Base-by-base conservation (phyloP, 1,140 invertebrate genomes). In the Microplitis mediator region DNA sequence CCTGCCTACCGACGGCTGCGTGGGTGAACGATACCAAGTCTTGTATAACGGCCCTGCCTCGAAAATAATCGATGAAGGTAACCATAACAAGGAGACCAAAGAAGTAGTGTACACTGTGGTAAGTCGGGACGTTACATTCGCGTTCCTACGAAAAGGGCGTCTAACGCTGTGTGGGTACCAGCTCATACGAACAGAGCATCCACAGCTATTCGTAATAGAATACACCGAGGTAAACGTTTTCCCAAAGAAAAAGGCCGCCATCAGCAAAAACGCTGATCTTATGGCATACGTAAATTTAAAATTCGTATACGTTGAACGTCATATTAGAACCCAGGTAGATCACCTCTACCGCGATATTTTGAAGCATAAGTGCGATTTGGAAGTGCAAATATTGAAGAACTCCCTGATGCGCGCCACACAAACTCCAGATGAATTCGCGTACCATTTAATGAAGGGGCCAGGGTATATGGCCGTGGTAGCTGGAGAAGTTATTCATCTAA, bases 341-440 rank as follows among this genome's bases (percentile, higher is more conserved):
- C n/a, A 39, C n/a, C n/a, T n/a, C n/a, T n/a, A n/a, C n/a, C n/a
- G n/a, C n/a, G n/a, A n/a, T n/a, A n/a, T n/a, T n/a, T n/a, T n/a
- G n/a, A n/a, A n/a, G n/a, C n/a, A n/a, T n/a, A n/a, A n/a, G n/a
- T n/a, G n/a, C n/a, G n/a, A 73, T 23, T 9, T 76, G 4, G 71
- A 77, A 54, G 36, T 39, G 14, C 56, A 74, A n/a, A n/a, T 71
- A 0, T 23, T 77, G 3, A n/a, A 74, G 23, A 74, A 77, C 23
- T 23, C 45, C 1, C 51, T 78, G 2, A 36, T 31, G 5, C n/a
- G 75, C 9, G 77, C 74, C 8, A n/a, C 4, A 9, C 13, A 1
- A 13, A 11, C 34, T 2, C 77, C 78, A 3, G 70, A 74, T 3
- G 61, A 72, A 39, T 79, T 79, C 58, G 78, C 77, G 0, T 71